Conservation (phyloP, 2,113 vertebrate species). For the Corythornis cristatus region DNA sequence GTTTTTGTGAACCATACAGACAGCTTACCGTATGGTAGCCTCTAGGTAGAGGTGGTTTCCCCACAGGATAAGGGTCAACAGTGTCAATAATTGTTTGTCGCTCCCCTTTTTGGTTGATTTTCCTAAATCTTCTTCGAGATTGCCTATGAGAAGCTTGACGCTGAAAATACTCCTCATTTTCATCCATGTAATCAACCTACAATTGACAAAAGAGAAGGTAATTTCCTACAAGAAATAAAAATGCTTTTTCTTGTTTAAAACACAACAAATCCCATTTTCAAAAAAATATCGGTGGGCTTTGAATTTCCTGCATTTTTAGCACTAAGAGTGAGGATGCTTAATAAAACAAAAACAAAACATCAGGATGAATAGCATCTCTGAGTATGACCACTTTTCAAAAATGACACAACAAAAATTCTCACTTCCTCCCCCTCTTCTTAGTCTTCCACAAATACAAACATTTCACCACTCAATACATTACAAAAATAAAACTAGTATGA, state of each 20-base stretch:
- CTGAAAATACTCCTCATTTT: constrained; percentile 99
- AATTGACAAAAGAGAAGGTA: background rate
- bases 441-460: background rate
- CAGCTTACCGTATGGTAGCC: constrained; percentile 95
- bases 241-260: background rate
- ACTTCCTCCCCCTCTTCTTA: background rate
- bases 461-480: background rate
- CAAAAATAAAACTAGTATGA: background rate
- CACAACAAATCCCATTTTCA: constrained; percentile 30
- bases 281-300: constrained; percentile 17
- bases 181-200: constrained; percentile 99
- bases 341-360: background rate
- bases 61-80: constrained; percentile 92
- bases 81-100: constrained; percentile 98
- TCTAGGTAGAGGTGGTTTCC: constrained; percentile 91
- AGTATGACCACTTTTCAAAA: background rate
- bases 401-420: background rate
- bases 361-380: background rate
- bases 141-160: constrained; percentile 96
- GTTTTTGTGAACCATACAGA: background rate
- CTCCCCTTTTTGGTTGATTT: constrained; percentile 99
- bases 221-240: background rate
- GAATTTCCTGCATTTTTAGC: constrained; percentile 18
- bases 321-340: background rate
- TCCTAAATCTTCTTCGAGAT: constrained; percentile 94